Evolutionary conservation across 2,113 vertebrate genomes (phyloP).

Genomic region (Anser brachyrhynchus): DNA sequence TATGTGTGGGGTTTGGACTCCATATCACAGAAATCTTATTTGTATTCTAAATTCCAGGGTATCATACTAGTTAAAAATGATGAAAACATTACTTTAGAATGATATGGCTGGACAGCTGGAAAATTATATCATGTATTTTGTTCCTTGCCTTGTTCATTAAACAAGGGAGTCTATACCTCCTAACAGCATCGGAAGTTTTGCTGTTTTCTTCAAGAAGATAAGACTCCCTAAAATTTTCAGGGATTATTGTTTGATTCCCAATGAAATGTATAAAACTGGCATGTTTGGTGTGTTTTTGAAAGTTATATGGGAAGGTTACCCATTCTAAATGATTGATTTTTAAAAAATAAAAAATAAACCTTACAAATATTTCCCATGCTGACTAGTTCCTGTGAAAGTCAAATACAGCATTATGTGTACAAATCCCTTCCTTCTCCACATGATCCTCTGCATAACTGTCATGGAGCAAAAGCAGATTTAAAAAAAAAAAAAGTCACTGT

Average conservation of each 20-base stretch:
- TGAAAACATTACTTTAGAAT: slow-evolving; percentile 74
- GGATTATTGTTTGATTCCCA: neutral
- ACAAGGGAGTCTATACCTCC: neutral
- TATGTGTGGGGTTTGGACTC: slow-evolving; percentile 81
- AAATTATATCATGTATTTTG: slow-evolving; percentile 74
- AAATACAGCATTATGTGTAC: neutral
- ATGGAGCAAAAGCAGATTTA: neutral
- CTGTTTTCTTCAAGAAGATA: neutral
- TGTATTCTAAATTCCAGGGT: slow-evolving; percentile 79
- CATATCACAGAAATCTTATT: slow-evolving; percentile 83
- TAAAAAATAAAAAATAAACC: neutral
- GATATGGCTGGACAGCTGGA: slow-evolving; percentile 74
- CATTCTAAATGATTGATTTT: neutral
- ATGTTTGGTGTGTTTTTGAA: neutral
- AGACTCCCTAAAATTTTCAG: neutral
- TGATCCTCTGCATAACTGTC: neutral
- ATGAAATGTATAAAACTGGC: neutral
- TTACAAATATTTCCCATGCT: neutral
- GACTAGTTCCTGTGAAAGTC: neutral
- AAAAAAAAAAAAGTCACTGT: neutral
- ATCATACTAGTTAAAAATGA: slow-evolving; percentile 76
- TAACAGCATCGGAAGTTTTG: neutral
- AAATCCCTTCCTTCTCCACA: neutral
- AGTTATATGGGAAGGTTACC: neutral
- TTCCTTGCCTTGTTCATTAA: slow-evolving; percentile 65